A percentile compares a stretch with the other conserved stretches of the same genome.
Evolutionary conservation across 1,140 invertebrate genomes (phyloP).

Genomic region (Drosophila cardini): DNA sequence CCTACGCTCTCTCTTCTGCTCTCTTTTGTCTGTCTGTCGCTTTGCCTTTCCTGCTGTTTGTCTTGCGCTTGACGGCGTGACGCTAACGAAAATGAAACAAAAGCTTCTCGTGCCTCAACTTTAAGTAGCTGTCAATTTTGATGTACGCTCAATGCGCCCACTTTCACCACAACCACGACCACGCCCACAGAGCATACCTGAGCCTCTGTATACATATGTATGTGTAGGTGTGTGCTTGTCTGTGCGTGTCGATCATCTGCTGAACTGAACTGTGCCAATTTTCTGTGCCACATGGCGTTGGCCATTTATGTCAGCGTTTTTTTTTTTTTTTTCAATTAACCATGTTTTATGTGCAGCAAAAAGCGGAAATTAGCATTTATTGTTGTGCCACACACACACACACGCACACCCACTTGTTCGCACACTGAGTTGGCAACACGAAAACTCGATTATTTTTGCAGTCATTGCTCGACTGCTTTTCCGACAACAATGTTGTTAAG

Average conservation of each 20-base stretch:
- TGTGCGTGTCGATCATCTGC: slow-evolving; percentile 15
- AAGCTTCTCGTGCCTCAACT: slow-evolving; percentile 26
- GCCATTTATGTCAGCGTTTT: slow-evolving; percentile 68
- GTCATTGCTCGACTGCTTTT: slow-evolving; percentile 44
- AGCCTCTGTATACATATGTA: background rate
- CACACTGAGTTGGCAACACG: slow-evolving; percentile 13
- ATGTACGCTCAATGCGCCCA: slow-evolving; percentile 30
- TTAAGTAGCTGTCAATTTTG: slow-evolving; percentile 79
- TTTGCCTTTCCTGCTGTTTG: slow-evolving; percentile 26
- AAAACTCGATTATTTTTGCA: slow-evolving; percentile 69
- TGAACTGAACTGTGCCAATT: background rate
- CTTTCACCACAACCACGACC: background rate
- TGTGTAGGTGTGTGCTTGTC: background rate
- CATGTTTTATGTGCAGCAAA: slow-evolving; percentile 64
- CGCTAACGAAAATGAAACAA: slow-evolving; percentile 39
- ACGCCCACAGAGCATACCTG: background rate
- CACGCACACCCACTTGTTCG: background rate
- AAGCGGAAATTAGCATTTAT: slow-evolving; percentile 79
- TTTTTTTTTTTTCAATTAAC: slow-evolving; percentile 72
- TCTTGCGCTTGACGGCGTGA: slow-evolving; percentile 38
- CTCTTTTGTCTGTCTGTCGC: background rate
- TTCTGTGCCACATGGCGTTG: slow-evolving; percentile 10
- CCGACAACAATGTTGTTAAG: slow-evolving; percentile 13
- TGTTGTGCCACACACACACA: slow-evolving; percentile 47
- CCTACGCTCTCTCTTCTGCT: background rate